Conservation (phyloP, 2,888 invertebrate species). For the Nebria brevicollis region DNA sequence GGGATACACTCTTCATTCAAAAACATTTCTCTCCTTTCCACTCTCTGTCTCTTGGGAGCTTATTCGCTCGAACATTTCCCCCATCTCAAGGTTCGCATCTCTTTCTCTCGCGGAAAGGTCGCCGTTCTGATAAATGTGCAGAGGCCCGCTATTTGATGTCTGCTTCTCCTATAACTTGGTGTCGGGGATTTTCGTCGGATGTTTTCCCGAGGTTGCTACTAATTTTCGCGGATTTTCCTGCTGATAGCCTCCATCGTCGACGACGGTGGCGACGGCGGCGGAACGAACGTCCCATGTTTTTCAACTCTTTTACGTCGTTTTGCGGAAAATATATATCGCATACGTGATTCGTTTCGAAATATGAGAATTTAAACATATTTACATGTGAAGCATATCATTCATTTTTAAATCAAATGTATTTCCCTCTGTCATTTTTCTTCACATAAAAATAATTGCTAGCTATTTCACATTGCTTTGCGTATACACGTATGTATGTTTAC, state of each 20-base stretch:
- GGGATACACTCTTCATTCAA: not conserved
- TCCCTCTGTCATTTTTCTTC: not conserved
- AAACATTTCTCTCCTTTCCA: not conserved
- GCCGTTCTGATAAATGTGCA: not conserved
- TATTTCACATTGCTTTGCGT: too few species aligned
- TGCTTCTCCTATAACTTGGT: not conserved
- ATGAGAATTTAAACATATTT: not conserved
- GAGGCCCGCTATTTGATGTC: not conserved
- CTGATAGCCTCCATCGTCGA: not conserved
- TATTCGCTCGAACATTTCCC: not conserved
- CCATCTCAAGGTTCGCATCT: not conserved
- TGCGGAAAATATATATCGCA: not conserved
- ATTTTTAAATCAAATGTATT: not conserved
- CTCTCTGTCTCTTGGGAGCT: not conserved
- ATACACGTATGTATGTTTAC: too few species aligned
- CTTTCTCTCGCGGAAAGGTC: not conserved
- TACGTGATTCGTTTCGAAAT: not conserved
- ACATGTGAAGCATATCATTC: not conserved
- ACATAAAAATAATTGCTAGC: not conserved
- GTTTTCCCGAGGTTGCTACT: not conserved
- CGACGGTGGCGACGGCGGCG: not conserved
- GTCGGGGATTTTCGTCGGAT: not conserved
- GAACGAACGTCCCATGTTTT: not conserved
- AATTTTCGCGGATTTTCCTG: not conserved
- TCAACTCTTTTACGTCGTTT: not conserved